These are phyloP conservation scores for Stictocephala bisonia DNA, from an alignment of 2,888 invertebrate genomes.

Conservation along the genomic window DNA sequence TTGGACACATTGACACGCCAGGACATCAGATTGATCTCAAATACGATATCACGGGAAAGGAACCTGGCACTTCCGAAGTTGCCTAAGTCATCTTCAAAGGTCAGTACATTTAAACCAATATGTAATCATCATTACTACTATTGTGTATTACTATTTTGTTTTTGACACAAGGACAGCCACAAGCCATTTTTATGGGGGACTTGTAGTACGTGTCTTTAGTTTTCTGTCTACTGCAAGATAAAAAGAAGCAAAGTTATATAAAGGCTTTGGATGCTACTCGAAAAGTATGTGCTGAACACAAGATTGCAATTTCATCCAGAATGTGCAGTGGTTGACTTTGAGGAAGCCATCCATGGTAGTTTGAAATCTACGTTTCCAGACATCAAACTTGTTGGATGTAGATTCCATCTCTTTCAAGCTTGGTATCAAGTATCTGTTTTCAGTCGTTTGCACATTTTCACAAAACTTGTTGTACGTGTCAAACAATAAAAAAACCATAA, in stretches of 20 bases:
- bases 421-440: conserved; percentile 39
- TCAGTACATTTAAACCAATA: conserved; percentile 19
- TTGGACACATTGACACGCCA: conserved; percentile 14
- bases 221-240: conserved; percentile 46
- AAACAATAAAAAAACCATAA: conserved; percentile 25
- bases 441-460: conserved; percentile 27
- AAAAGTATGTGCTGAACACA: conserved; percentile 38
- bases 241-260: conserved; percentile 38
- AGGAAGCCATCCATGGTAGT: conserved; percentile 31
- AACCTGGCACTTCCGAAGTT: conserved; percentile 19
- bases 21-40: conserved; percentile 14
- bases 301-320: conserved; percentile 36
- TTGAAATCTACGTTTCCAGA: conserved; percentile 41
- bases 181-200: conserved; percentile 16
- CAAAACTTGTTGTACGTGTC: conserved; percentile 6
- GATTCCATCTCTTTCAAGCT: conserved; percentile 46
- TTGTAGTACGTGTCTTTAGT: conserved; percentile 41
- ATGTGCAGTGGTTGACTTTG: conserved; percentile 25
- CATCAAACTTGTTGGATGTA: conserved; percentile 35
- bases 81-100: conserved; percentile 11
- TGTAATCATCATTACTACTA: conserved; percentile 14
- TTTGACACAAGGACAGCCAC: conserved; percentile 11
- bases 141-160: conserved; percentile 14
- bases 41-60: conserved; percentile 19
- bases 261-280: conserved; percentile 33